Conservation (phyloP, 2,888 invertebrate species). For the Scelioninae gen. 1 region DNA sequence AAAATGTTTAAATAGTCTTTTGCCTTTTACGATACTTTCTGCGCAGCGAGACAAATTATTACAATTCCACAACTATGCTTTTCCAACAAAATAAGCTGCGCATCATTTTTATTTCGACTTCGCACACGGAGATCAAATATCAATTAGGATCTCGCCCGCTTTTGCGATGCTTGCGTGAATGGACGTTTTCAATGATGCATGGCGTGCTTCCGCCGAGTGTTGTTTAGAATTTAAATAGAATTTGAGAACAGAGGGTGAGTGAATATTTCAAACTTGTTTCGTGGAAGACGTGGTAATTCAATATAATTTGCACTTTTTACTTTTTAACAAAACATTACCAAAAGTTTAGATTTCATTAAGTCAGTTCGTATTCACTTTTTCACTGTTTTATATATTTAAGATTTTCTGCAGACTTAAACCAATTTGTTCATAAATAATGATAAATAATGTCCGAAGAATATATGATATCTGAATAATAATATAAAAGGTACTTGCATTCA, state of each 20-base stretch:
- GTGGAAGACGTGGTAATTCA: slow-evolving; percentile 11
- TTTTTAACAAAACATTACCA: background rate
- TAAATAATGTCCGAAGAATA: too few relatives aligned
- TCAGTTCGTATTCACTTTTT: background rate
- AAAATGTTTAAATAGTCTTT: too few relatives aligned
- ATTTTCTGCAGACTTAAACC: too few relatives aligned
- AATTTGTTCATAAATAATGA: background rate
- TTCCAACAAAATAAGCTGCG: slow-evolving; percentile 21
- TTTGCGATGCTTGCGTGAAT: slow-evolving; percentile 22
- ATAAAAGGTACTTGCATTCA: too few relatives aligned
- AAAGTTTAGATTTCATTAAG: background rate
- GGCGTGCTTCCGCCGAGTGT: slow-evolving; percentile 1
- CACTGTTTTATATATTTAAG: background rate
- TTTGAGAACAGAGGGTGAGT: slow-evolving; percentile 23
- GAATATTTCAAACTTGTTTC: slow-evolving; percentile 27
- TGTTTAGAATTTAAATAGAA: slow-evolving; percentile 47
- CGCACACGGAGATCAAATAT: slow-evolving; percentile 18
- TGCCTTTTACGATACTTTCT: background rate
- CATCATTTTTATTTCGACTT: slow-evolving; percentile 27
- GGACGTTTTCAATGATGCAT: slow-evolving; percentile 30
- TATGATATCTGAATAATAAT: too few relatives aligned
- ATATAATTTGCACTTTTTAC: slow-evolving; percentile 8
- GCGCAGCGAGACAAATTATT: slow-evolving; percentile 37
- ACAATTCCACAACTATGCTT: slow-evolving; percentile 29
- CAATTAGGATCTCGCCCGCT: slow-evolving; percentile 30